Evolutionary conservation across 1,140 invertebrate genomes (phyloP), one percentile per base, ranked within the genome.

Genomic region (Ooceraea biroi): DNA sequence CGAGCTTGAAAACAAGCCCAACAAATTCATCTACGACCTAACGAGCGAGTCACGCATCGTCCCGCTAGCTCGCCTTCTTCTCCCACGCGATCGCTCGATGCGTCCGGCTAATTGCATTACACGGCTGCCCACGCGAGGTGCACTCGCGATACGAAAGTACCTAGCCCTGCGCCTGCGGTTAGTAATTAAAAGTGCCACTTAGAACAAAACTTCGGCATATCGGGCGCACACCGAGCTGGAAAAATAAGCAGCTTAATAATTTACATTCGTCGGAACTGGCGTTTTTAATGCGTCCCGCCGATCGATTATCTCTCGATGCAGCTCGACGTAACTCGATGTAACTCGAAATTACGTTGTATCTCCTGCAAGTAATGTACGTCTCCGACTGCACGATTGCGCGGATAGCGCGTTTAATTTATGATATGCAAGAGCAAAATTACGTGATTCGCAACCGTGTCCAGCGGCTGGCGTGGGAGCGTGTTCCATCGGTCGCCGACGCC

Each of bases 91-190:
- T 55, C 61, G 30, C 25, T 11, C 71, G 71, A 74, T 61, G 72
- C 65, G 65, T 80, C 36, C 76, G 22, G 17, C 22, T 80, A 80
- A 80, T 80, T 80, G 27, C 50, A 69, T 80, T 80, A 80, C 41
- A 22, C 52, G 30, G 36, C 36, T 17, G 52, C 48, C 65, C 41
- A 80, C 14, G 60, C 50, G 76, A 68, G 22, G 11, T 27, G 63
- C 74, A 52, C 55, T 68, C 8, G 60, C 60, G 50, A 78, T n/a
- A 44, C 30, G 76, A 44, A 46, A 17, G 19, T 68, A 22, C n/a
- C n/a, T n/a, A 17, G 5, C 22, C 17, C 14, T 22, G 4, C 36
- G 36, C 3, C 27, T n/a, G n/a, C 73, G 73, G n/a, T 8, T 22
- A 44, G 63, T 46, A 80, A 80, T 80, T 80, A 80, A 22, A n/a